Conservation (phyloP, 1,140 invertebrate species). For the Halesus radiatus region DNA sequence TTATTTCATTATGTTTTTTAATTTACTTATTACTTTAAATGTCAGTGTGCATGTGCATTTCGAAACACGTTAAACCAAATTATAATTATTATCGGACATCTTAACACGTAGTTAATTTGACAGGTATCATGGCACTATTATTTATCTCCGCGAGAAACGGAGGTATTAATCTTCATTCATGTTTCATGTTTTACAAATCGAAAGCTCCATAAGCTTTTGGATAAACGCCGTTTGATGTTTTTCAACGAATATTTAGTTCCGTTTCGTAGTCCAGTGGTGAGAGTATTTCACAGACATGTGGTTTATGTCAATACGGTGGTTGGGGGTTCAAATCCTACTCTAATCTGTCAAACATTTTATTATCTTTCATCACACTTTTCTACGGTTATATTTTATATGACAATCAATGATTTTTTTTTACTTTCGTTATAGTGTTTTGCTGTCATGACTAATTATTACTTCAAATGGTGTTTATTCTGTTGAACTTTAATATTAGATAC, state of each 20-base stretch:
- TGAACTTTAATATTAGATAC: too few relatives aligned
- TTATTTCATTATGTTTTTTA: constrained; percentile 5
- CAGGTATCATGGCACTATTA: not conserved
- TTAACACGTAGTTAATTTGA: constrained; percentile 15
- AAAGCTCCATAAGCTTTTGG: not conserved
- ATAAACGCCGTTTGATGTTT: constrained; percentile 2
- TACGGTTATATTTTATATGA: too few relatives aligned
- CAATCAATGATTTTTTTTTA: too few relatives aligned
- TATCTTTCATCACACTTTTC: not conserved
- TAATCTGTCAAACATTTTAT: not conserved
- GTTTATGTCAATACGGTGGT: constrained; percentile 4
- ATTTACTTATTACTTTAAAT: constrained; percentile 21
- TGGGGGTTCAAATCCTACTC: constrained; percentile 7
- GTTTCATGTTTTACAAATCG: too few relatives aligned
- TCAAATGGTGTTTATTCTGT: too few relatives aligned
- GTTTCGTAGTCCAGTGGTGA: constrained; percentile 16
- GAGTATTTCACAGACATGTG: not conserved
- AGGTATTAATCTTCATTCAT: not conserved
- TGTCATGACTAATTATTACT: too few relatives aligned
- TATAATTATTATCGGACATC: not conserved
- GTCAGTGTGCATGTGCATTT: not conserved
- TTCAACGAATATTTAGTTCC: not conserved
- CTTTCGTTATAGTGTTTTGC: too few relatives aligned
- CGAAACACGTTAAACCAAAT: not conserved
- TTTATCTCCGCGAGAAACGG: not conserved